Base-by-base conservation (phyloP, 2,888 invertebrate genomes). In the Silvanus unidentatus region DNA sequence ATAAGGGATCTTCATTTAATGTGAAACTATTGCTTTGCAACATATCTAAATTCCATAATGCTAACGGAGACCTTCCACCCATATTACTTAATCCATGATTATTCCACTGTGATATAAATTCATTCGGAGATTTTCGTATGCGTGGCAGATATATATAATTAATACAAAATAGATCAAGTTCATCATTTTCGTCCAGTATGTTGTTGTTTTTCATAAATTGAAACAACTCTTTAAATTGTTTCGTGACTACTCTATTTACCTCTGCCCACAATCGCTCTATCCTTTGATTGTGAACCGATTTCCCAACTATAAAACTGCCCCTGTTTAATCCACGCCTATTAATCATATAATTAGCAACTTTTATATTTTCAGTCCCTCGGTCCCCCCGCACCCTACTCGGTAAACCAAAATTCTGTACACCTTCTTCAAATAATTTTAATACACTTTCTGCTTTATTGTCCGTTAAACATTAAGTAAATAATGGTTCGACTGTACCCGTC, bases 231-330 rank as follows among this genome's bases (percentile, higher is more conserved):
- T 49, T 47, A 16, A 22, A 44, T 32, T 44, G 43, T 42, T 42
- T 44, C 2, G 44, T 29, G 2, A 48, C 44, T 12, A 44, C 40
- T 39, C 49, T 27, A 16, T 49, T 49, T 11, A 48, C 47, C 42
- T 50, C 50, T 6, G 48, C n/a, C 50, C 50, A 50, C 11, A 46
- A 38, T 13, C 48, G 36, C 29, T 48, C 48, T 22, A 48, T 47
- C 27, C 48, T 30, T 32, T 50, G 48, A 36, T 50, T 50, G 27
- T 50, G 48, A 27, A 50, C 50, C 10, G 48, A 48, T 30, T 43
- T 32, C 2, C 50, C 50, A 13, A 39, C 39, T 9, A 50, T 50
- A 39, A 48, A 50, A 43, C 48, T 50, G 11, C 48, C 48, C 37
- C 48, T 42, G 29, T 48, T 40, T 14, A 28, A 6, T 16, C 48